Evolutionary conservation across 2,797 vertebrate species (phyloP), one percentile per base, ranked within the genome.

Genomic region (Neosilurus mollespiculum): DNA sequence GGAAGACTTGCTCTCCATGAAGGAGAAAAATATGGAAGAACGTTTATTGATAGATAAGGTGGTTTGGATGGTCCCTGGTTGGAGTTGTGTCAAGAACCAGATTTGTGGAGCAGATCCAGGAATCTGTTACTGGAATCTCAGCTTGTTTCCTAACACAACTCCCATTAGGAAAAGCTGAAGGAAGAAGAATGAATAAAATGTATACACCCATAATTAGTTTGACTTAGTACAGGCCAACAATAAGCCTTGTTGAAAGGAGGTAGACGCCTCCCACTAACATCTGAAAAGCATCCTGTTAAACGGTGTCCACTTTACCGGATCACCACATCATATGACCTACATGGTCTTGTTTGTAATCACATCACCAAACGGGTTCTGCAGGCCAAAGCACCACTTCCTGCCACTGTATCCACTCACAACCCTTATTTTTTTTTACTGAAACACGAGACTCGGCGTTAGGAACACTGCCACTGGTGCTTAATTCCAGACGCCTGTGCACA

Each of bases 281-380:
- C 54, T 76, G 10, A 34, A 37, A 76, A 18, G 16, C 10, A 22
- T 58, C 0, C 54, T 14, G 4, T 59, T 58, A 58, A 54, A 54
- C 51, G 34, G 75, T 77, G 34, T 49, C 75, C 14, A 16, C 18
- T 61, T 34, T 37, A 59, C 26, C 18, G n/a, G 56, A 61, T n/a
- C 73, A 61, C 56, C 11, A 43, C 56, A 22, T 10, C 2, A 5
- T 43, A 43, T 76, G 73, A 76, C 24, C 72, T 56, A 30, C 72
- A n/a, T 76, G 37, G 14, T 18, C 61, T 65, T 83, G 78, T 84
- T 84, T 86, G 78, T 37, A 81, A 43, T 65, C 72, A 73, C 79
- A 80, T 77, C 82, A 85, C 75, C 59, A 82, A 86, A 90, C 89
- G 62, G 78, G 88, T 88, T 88, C 70, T 64, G 81, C 88, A 83